A percentile compares a stretch with the other conserved stretches of the same genome.
Evolutionary conservation across 2,888 invertebrate genomes (phyloP).

Genomic region (Drosophila barbarae): DNA sequence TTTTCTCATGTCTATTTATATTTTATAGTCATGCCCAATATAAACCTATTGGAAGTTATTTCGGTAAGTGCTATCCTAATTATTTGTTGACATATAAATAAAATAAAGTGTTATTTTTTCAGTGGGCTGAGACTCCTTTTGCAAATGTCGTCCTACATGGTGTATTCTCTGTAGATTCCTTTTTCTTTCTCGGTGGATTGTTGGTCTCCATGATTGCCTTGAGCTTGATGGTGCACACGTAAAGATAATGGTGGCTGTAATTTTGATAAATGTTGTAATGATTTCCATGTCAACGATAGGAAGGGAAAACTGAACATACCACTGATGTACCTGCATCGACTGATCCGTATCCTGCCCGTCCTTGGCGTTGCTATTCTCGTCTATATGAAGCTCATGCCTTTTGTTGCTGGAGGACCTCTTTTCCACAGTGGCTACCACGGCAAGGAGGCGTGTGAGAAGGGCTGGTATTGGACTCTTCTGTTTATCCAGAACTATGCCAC

Average conservation of each 20-base stretch:
- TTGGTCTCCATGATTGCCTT: constrained; percentile 77
- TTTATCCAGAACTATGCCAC: constrained; percentile 28
- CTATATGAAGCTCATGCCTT: constrained; percentile 78
- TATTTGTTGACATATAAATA: too few relatives aligned
- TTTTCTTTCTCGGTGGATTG: constrained; percentile 82
- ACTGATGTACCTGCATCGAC: constrained; percentile 15
- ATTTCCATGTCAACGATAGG: constrained; percentile 12
- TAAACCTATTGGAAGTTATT: background rate
- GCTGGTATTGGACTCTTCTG: constrained; percentile 23
- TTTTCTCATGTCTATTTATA: constrained; percentile 72
- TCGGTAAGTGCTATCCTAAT: background rate
- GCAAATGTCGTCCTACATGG: constrained; percentile 66
- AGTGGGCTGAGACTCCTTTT: constrained; percentile 17
- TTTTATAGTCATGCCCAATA: constrained; percentile 24
- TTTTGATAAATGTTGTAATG: background rate
- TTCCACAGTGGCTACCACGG: constrained; percentile 14
- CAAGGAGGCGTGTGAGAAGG: constrained; percentile 6
- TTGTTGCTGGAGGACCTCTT: constrained; percentile 39
- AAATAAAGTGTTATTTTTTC: too few relatives aligned
- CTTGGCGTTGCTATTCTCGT: constrained; percentile 80
- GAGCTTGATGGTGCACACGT: constrained; percentile 52
- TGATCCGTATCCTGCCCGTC: constrained; percentile 80
- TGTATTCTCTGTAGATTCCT: constrained; percentile 82
- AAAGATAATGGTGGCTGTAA: background rate
- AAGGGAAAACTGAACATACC: constrained; percentile 59